Percentiles rank a stretch among this genome's conserved stretches.
phyloP scores from a whole-genome alignment of 2,113 vertebrate genomes.

The Clarias macrocephalus region DNA sequence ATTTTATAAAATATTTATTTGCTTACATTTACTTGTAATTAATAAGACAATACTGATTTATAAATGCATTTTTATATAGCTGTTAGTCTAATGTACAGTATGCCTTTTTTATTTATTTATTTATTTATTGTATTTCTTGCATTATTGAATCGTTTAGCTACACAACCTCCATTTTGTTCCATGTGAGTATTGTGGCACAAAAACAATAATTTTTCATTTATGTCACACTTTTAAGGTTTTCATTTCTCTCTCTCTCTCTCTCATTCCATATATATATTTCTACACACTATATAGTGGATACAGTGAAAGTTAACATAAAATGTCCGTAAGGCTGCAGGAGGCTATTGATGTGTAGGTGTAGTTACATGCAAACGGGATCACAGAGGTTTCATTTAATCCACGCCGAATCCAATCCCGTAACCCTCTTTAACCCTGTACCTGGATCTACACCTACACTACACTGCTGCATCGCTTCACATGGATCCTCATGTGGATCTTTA shows the following conservation, averaged over 20 bases:
- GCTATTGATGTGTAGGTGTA: not conserved
- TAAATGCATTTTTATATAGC: not conserved
- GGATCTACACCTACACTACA: conserved; percentile 13
- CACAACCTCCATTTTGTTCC: not conserved
- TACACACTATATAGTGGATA: not conserved
- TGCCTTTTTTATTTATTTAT: not conserved
- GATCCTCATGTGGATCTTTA: conserved; percentile 36
- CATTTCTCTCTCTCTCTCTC: not conserved
- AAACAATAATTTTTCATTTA: not conserved
- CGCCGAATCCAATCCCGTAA: not conserved
- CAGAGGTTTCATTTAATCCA: not conserved
- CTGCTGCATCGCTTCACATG: conserved; percentile 38
- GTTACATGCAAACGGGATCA: not conserved
- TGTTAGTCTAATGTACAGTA: not conserved
- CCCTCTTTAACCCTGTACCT: conserved; percentile 20
- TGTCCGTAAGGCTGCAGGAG: not conserved
- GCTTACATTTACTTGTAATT: not conserved
- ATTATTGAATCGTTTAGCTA: not conserved
- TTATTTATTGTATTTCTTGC: not conserved
- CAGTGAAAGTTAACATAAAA: not conserved
- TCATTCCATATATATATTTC: not conserved
- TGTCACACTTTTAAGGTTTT: not conserved
- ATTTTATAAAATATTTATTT: not conserved
- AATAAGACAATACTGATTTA: not conserved
- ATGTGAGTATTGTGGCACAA: not conserved